These are phyloP conservation scores for Drosophila affinis DNA, from an alignment of 2,888 invertebrate species.

Conservation along the genomic window DNA sequence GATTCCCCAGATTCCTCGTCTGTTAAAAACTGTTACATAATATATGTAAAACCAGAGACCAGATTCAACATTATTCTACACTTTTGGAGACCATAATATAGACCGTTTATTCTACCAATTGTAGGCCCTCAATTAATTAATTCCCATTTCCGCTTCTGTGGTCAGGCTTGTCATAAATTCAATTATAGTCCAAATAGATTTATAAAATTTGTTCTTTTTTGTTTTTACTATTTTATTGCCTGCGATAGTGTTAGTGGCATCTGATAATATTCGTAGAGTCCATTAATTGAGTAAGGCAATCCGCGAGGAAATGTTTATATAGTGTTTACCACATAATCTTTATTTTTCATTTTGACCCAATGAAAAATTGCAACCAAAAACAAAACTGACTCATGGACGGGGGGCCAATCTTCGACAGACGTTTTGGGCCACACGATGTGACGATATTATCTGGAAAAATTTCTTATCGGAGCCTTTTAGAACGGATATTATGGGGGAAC, in stretches of 20 bases:
- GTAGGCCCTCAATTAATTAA: neutral
- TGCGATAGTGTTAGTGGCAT: conserved; percentile 2
- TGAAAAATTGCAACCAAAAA: neutral
- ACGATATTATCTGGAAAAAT: conserved; percentile 33
- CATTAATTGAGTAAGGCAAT: conserved; percentile 10
- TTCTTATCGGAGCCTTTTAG: conserved; percentile 29
- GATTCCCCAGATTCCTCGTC: neutral
- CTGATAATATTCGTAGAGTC: conserved; percentile 1
- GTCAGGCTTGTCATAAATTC: neutral
- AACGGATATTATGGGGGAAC: conserved; percentile 28
- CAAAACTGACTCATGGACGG: conserved; percentile 12
- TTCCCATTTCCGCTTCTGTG: conserved; percentile 19
- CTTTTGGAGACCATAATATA: neutral
- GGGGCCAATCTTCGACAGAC: conserved; percentile 9
- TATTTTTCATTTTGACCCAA: conserved; percentile 14
- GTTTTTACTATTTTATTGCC: conserved; percentile 11
- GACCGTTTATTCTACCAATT: neutral
- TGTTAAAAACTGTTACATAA: neutral
- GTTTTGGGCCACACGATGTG: conserved; percentile 7
- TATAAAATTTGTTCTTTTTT: neutral
- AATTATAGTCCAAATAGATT: neutral
- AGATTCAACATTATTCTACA: neutral
- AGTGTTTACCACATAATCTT: conserved; percentile 19
- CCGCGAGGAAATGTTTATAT: neutral
- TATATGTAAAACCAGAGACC: neutral